Evolutionary conservation across 2,113 vertebrate species (phyloP).

Genomic region (Thymallus thymallus): DNA sequence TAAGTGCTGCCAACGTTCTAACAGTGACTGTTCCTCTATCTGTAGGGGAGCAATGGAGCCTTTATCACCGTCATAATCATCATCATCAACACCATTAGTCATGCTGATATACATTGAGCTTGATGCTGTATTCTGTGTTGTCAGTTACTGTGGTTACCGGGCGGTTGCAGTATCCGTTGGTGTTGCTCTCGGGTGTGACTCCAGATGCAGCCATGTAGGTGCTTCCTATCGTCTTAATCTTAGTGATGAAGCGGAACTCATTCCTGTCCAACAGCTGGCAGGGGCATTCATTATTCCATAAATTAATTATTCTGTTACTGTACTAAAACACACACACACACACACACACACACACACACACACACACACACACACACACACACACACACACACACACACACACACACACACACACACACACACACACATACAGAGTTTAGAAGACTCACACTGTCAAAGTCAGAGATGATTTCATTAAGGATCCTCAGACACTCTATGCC

Average conservation of each 20-base stretch:
- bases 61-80: constrained; percentile 1
- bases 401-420: neutral
- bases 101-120: neutral
- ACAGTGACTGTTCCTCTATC: constrained; percentile 79
- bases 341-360: constrained; percentile 6
- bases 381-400: neutral
- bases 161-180: constrained; percentile 72
- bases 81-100: neutral
- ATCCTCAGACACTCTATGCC: no score
- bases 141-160: constrained; percentile 65
- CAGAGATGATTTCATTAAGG: no score
- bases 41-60: constrained; percentile 28
- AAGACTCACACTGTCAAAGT: no score
- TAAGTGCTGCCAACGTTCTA: constrained; percentile 91
- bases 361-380: neutral
- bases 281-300: no score
- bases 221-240: constrained; percentile 97
- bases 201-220: constrained; percentile 98
- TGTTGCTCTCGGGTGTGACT: constrained; percentile 78
- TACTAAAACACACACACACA: no score
- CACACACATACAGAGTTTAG: neutral
- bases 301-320: no score
- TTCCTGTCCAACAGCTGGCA: constrained; percentile 86
- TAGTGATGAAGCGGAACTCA: constrained; percentile 91
- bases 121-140: neutral